Base-by-base conservation (phyloP, 30 jellyfish, hydroid and myxozoan genomes). In the Rhopilema esculentum region DNA sequence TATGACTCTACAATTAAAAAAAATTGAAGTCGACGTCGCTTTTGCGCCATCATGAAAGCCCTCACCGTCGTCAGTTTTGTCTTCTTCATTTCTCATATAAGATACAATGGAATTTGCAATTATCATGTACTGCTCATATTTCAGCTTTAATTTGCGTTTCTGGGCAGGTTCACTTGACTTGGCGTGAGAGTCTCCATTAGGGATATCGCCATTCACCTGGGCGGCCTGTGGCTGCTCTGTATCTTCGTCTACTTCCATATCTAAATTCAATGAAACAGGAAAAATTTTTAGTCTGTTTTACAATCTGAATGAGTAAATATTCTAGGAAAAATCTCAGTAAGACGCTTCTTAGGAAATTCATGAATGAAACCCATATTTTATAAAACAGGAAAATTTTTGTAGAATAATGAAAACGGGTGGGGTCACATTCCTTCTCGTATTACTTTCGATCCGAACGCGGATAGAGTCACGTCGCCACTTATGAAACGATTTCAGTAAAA, bases 31-130 rank as follows among this genome's bases (percentile, higher is more conserved):
- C n/a, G n/a, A n/a, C n/a, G n/a, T n/a, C n/a, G n/a, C n/a, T n/a
- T n/a, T n/a, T n/a, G n/a, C n/a, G n/a, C n/a, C n/a, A n/a, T n/a
- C n/a, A 24, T 9, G 16, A 21, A 74, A 21, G 27, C 7, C 49
- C 87, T 23, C 74, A 91, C 98, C 96, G 31, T 74, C 96, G 8
- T 93, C 88, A 0, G 92, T 79, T 24, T 72, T 91, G 27, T 92
- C 97, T 81, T 96, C 98, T 66, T 87, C 98, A 9, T 96, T 96
- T 49, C 99, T 82, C 97, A 96, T 88, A 72, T 85, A 89, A 9
- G 84, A 20, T 8, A 91, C 97, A 70, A 96, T 73, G 82, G 84
- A 87, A 64, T 96, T 91, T 28, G 98, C 97, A 31, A 96, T 90
- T 40, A 52, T 71, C 79, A 89, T 66, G 61, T 96, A 96, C 62